Conservation (phyloP, 2,888 invertebrate species). For the Aproaerema taeniolella region DNA sequence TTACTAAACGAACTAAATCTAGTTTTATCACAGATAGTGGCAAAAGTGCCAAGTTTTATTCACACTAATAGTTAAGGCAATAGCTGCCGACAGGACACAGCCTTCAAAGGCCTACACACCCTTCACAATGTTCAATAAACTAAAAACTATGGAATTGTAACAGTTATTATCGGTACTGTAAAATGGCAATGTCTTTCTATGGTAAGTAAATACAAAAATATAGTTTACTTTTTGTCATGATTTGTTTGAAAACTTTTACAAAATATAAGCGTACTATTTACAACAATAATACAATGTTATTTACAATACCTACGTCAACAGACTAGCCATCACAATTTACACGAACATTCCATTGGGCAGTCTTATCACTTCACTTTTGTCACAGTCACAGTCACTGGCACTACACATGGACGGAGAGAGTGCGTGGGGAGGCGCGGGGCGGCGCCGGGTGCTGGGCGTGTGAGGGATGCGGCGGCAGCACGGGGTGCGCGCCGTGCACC, state of each 20-base stretch:
- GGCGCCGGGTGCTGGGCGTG: constrained; percentile 67
- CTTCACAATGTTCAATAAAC: constrained; percentile 15
- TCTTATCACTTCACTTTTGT: constrained; percentile 42
- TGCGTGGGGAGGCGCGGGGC: constrained; percentile 78
- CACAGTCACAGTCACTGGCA: constrained; percentile 39
- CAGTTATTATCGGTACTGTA: constrained; percentile 16
- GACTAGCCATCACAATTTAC: constrained; percentile 67
- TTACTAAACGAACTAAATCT: constrained; percentile 52
- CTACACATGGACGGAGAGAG: constrained; percentile 86
- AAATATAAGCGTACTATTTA: constrained; percentile 13
- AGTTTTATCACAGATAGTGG: constrained; percentile 73
- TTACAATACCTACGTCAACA: constrained; percentile 49
- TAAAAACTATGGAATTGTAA: constrained; percentile 15
- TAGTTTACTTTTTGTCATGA: constrained; percentile 10
- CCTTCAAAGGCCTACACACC: constrained; percentile 45
- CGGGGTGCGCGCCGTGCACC: constrained; percentile 65
- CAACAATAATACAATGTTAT: constrained; percentile 29
- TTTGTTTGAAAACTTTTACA: background rate
- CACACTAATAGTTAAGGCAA: constrained; percentile 60
- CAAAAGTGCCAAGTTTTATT: constrained; percentile 57
- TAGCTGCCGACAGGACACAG: constrained; percentile 60
- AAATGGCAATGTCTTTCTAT: constrained; percentile 26
- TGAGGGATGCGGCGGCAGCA: constrained; percentile 70
- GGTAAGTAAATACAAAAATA: constrained; percentile 19
- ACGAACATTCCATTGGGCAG: constrained; percentile 27